A percentile compares a stretch with the other conserved stretches of the same genome.
Evolutionary conservation across 2,797 vertebrate species (phyloP).

Genomic region (Falco columbarius): DNA sequence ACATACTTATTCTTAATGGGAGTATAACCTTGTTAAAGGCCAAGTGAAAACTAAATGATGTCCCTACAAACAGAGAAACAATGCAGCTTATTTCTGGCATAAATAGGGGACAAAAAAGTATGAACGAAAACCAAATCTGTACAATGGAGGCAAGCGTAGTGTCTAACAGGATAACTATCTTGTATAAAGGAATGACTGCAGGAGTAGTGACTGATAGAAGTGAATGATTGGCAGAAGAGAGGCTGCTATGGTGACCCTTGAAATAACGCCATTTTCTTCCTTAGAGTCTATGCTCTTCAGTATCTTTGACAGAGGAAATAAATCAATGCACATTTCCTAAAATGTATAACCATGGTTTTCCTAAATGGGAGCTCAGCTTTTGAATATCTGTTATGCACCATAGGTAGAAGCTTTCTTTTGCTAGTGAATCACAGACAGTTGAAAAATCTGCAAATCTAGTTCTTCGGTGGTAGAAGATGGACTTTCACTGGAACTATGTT

Average conservation of each 20-base stretch:
- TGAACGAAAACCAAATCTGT: background rate
- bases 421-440: background rate
- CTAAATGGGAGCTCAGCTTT: background rate
- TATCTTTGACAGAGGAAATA: background rate
- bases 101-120: background rate
- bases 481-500: background rate
- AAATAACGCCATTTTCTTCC: background rate
- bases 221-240: background rate
- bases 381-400: background rate
- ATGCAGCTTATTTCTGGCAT: background rate
- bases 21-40: slow-evolving; percentile 31
- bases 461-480: background rate
- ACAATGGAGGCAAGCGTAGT: background rate
- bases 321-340: background rate
- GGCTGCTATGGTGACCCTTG: background rate
- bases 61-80: background rate
- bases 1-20: slow-evolving; percentile 7
- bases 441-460: background rate
- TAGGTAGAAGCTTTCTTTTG: background rate
- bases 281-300: background rate
- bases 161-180: background rate
- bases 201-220: background rate
- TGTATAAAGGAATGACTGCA: background rate
- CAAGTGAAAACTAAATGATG: background rate
- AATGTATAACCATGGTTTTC: background rate